Conservation (phyloP, 2,113 vertebrate species). For the Odocoileus virginianus region DNA sequence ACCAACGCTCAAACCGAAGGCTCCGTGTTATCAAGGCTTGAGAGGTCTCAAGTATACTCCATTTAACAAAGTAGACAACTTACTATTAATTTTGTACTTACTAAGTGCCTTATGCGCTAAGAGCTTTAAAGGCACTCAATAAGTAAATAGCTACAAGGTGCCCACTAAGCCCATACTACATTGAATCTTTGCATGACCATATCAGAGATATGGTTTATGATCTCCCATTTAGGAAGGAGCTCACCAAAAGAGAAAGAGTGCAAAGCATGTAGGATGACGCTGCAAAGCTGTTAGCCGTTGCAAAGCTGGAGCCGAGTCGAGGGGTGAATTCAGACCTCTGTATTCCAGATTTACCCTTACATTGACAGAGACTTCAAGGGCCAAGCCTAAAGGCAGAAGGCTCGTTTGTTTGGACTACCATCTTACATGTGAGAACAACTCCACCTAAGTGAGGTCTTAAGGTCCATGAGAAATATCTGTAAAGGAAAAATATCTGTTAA, state of each 20-base stretch:
- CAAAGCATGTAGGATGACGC: accelerated
- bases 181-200: neutral
- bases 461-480: neutral
- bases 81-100: neutral
- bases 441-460: neutral
- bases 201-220: neutral
- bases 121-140: neutral
- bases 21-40: neutral
- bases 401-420: neutral
- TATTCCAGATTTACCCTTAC: neutral
- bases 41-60: neutral
- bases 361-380: neutral
- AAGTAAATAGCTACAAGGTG: neutral
- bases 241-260: neutral
- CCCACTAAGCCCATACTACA: neutral
- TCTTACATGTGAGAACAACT: neutral
- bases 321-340: neutral
- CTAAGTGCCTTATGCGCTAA: neutral
- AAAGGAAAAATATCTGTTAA: neutral
- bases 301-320: neutral
- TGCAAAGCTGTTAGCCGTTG: neutral
- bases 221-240: neutral
- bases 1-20: neutral
- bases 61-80: neutral
- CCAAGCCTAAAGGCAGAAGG: neutral